A percentile compares a stretch with the other conserved stretches of the same genome.
These are phyloP conservation scores for Mungos mungo DNA, from an alignment of 2,113 vertebrate genomes.

Conservation along the genomic window DNA sequence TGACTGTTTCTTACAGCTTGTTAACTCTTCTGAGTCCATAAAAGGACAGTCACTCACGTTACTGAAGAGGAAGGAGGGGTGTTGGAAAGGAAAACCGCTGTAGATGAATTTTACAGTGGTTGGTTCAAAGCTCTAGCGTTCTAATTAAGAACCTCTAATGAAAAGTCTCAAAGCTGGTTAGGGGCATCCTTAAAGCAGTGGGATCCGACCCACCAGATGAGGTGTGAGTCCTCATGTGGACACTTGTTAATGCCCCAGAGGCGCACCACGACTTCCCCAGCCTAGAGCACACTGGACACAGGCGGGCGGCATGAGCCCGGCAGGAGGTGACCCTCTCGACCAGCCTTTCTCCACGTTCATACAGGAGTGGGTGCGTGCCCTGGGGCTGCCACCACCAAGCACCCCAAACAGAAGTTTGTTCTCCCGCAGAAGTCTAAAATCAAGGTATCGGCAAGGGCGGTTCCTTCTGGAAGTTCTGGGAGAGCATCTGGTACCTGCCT, in stretches of 20 bases:
- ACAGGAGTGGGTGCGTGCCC: accelerated
- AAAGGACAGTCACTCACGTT: neutral
- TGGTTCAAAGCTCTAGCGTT: conserved; percentile 4
- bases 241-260: neutral
- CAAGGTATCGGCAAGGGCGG: neutral
- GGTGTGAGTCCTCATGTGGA: neutral
- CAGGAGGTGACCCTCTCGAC: neutral
- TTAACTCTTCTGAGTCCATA: neutral
- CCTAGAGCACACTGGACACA: accelerated
- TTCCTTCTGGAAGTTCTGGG: neutral
- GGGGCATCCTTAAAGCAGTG: neutral
- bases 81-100: neutral
- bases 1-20: neutral
- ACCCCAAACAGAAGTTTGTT: neutral
- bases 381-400: accelerated
- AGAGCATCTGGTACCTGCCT: too few species aligned
- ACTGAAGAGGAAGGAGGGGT: neutral
- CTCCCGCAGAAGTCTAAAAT: accelerated
- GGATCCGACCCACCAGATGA: neutral
- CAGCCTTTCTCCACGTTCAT: neutral
- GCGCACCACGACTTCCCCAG: neutral
- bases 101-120: neutral
- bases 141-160: neutral
- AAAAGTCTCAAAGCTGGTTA: neutral
- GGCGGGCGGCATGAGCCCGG: neutral